Conservation (phyloP, 1,140 invertebrate species). For the Gonatopus flavifemur region DNA sequence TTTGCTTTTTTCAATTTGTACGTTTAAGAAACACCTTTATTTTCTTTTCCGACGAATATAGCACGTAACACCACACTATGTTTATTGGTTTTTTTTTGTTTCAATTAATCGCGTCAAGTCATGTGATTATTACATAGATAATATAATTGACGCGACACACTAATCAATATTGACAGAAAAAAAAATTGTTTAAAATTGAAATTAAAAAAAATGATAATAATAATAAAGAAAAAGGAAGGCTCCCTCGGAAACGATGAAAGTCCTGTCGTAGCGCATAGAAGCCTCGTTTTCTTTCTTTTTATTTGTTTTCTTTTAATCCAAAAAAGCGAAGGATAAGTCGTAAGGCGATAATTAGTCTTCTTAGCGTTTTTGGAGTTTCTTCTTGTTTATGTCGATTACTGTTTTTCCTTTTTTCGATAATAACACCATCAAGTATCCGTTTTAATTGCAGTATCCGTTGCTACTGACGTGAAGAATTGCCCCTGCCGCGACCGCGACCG, state of each 20-base stretch:
- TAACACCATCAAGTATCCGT: slow-evolving; percentile 29
- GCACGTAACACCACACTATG: slow-evolving; percentile 44
- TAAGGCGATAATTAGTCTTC: slow-evolving; percentile 47
- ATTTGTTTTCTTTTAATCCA: slow-evolving; percentile 25
- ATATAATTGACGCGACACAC: slow-evolving; percentile 44
- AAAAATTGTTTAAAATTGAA: too few relatives aligned
- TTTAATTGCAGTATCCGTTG: slow-evolving; percentile 36
- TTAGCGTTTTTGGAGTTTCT: slow-evolving; percentile 40
- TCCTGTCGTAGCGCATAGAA: slow-evolving; percentile 33
- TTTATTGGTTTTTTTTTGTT: too few relatives aligned
- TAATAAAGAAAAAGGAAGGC: slow-evolving; percentile 30
- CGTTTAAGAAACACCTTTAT: slow-evolving; percentile 51
- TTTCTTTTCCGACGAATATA: too few relatives aligned
- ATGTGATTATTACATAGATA: too few relatives aligned
- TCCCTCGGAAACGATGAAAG: slow-evolving; percentile 30
- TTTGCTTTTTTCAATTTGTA: slow-evolving; percentile 45
- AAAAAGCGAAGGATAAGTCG: slow-evolving; percentile 48
- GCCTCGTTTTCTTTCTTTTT: slow-evolving; percentile 23
- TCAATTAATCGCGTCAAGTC: too few relatives aligned
- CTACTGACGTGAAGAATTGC: slow-evolving; percentile 53
- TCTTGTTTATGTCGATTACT: slow-evolving; percentile 31
- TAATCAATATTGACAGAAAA: too few relatives aligned
- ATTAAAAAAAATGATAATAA: too few relatives aligned
- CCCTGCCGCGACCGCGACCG: slow-evolving; percentile 47
- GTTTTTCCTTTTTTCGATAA: slow-evolving; percentile 30